A percentile compares a stretch with the other conserved stretches of the same genome.
These are phyloP conservation scores for Peromyscus nudipes DNA, from an alignment of 2,797 vertebrate genomes.

Conservation along the genomic window DNA sequence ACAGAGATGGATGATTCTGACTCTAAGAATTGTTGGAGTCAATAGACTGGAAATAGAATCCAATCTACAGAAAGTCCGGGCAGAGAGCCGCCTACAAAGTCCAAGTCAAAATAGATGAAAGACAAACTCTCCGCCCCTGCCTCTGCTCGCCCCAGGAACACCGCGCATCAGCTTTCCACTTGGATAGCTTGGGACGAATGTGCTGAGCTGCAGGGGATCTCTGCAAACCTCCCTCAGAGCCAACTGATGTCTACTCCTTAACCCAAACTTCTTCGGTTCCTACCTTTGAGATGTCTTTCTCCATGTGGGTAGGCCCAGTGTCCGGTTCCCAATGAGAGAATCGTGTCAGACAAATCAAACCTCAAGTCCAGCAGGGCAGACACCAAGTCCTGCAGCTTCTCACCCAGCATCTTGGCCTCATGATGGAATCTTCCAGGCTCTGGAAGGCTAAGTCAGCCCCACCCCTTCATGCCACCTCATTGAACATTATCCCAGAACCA, in stretches of 20 bases:
- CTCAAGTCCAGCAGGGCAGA: not conserved
- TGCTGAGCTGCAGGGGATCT: not conserved
- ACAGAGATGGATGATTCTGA: not conserved
- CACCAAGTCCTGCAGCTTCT: no score
- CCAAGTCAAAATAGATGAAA: not conserved
- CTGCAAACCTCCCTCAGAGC: not conserved
- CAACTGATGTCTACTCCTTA: not conserved
- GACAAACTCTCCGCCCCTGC: not conserved
- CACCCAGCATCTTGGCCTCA: no score
- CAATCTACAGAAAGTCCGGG: not conserved
- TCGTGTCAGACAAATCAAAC: not conserved
- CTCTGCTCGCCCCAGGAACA: not conserved
- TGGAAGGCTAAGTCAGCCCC: not conserved
- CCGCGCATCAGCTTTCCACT: not conserved
- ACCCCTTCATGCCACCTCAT: no score
- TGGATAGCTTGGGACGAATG: no score
- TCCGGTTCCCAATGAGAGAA: not conserved
- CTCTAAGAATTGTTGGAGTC: not conserved
- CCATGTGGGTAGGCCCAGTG: not conserved
- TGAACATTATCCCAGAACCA: not conserved
- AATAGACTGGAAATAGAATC: not conserved
- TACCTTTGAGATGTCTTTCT: not conserved
- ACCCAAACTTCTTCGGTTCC: not conserved
- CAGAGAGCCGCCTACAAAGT: not conserved
- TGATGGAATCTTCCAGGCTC: not conserved